phyloP scores from a whole-genome alignment of 1,140 invertebrate genomes.

The Zaprionus gabonicus region DNA sequence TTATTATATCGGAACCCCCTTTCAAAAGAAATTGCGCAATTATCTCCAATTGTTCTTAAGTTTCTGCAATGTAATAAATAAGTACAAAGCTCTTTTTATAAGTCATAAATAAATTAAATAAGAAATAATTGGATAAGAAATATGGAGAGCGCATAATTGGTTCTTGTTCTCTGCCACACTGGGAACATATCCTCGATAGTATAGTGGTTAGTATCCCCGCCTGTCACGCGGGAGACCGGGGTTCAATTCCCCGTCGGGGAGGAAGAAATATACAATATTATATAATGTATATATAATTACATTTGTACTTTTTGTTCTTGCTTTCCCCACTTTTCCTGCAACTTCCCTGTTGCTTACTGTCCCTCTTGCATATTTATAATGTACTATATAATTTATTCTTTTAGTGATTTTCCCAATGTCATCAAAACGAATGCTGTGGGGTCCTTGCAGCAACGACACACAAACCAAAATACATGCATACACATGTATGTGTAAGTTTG shows the following conservation, averaged over 20 bases:
- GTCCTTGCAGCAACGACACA: not conserved
- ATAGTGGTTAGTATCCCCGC: slow-evolving; percentile 86
- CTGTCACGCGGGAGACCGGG: slow-evolving; percentile 86
- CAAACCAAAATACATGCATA: not conserved
- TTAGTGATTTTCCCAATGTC: not conserved
- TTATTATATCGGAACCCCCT: too few relatives aligned
- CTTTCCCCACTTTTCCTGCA: not conserved
- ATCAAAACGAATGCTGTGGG: not conserved
- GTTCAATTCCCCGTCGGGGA: slow-evolving; percentile 43
- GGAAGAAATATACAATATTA: not conserved
- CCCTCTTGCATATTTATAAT: not conserved
- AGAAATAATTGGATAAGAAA: too few relatives aligned
- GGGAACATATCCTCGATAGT: slow-evolving; percentile 84
- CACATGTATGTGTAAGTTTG: not conserved
- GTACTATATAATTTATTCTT: not conserved
- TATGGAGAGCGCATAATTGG: not conserved
- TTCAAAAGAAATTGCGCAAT: too few relatives aligned
- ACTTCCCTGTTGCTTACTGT: not conserved
- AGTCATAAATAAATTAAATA: too few relatives aligned
- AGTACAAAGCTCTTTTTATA: too few relatives aligned
- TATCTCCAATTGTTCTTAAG: too few relatives aligned
- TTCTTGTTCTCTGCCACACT: not conserved
- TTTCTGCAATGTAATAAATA: too few relatives aligned
- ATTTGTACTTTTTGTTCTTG: not conserved
- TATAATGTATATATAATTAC: not conserved